These are phyloP conservation scores for Apus apus DNA, from an alignment of 2,113 vertebrate genomes.

Conservation along the genomic window DNA sequence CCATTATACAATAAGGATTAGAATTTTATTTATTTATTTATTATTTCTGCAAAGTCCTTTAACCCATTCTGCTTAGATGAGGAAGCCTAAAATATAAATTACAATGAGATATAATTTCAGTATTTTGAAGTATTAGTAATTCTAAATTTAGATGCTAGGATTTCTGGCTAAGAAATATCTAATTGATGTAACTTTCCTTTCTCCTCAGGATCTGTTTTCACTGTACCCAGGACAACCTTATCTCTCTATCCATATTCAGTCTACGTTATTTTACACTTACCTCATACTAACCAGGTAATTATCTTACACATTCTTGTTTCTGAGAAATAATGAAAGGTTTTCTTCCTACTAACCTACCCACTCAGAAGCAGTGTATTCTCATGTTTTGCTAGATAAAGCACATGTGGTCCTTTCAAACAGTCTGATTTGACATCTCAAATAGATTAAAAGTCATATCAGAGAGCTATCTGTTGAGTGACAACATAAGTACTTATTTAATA, in stretches of 20 bases:
- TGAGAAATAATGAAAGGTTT: slow-evolving; percentile 47
- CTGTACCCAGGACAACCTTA: background rate
- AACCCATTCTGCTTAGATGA: background rate
- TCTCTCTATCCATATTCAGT: background rate
- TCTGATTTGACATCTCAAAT: background rate
- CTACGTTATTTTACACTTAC: slow-evolving; percentile 6
- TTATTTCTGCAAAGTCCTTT: background rate
- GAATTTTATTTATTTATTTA: background rate
- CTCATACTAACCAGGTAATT: slow-evolving; percentile 47
- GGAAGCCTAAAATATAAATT: background rate
- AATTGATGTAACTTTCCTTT: background rate
- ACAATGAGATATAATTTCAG: background rate
- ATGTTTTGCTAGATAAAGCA: slow-evolving; percentile 48
- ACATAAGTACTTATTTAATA: slow-evolving; percentile 45
- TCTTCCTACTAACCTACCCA: slow-evolving; percentile 53
- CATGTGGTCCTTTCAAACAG: slow-evolving; percentile 47
- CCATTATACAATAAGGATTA: background rate
- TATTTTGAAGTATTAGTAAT: background rate
- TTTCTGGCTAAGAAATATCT: background rate
- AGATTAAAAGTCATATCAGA: slow-evolving; percentile 33
- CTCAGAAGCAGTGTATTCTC: slow-evolving; percentile 49
- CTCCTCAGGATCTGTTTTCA: background rate
- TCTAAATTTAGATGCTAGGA: background rate
- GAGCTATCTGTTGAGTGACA: slow-evolving; percentile 52
- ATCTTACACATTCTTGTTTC: slow-evolving; percentile 22